Evolutionary conservation across 2,888 invertebrate species (phyloP).

Genomic region (Lepidochitona cinerea): DNA sequence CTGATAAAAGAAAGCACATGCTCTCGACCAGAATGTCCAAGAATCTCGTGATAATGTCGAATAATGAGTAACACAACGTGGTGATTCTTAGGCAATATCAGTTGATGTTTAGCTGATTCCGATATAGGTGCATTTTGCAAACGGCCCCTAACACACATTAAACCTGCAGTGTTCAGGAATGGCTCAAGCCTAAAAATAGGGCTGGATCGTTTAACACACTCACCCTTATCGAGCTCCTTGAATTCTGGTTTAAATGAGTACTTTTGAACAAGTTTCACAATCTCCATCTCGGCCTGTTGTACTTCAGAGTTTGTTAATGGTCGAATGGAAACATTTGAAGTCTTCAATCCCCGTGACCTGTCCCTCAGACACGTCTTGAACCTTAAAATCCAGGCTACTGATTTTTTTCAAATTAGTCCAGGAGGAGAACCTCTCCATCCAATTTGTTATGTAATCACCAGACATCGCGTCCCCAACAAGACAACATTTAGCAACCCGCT

Average conservation of each 20-base stretch:
- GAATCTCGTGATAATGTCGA: neutral
- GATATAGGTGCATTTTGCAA: neutral
- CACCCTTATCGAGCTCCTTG: no score
- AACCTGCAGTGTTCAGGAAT: neutral
- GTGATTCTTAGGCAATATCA: constrained; percentile 6
- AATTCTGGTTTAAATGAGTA: no score
- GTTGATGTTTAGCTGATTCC: neutral
- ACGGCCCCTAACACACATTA: constrained; percentile 1
- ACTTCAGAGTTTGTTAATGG: no score
- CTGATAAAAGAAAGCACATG: constrained; percentile 6
- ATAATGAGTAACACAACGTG: neutral
- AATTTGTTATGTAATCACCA: neutral
- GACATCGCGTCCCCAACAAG: neutral
- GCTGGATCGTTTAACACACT: no score
- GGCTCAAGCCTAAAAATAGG: no score
- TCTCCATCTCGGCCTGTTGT: no score
- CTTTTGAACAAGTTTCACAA: no score
- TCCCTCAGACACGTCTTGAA: neutral
- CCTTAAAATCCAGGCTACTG: constrained; percentile 9
- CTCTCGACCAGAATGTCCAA: constrained; percentile 10
- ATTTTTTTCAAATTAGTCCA: neutral
- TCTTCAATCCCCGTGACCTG: neutral
- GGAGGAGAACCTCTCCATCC: neutral
- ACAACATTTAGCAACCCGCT: neutral
- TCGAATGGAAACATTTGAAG: no score